These are phyloP conservation scores for Mionectes olivaceus DNA, from an alignment of 2,797 vertebrate species.

Conservation along the genomic window DNA sequence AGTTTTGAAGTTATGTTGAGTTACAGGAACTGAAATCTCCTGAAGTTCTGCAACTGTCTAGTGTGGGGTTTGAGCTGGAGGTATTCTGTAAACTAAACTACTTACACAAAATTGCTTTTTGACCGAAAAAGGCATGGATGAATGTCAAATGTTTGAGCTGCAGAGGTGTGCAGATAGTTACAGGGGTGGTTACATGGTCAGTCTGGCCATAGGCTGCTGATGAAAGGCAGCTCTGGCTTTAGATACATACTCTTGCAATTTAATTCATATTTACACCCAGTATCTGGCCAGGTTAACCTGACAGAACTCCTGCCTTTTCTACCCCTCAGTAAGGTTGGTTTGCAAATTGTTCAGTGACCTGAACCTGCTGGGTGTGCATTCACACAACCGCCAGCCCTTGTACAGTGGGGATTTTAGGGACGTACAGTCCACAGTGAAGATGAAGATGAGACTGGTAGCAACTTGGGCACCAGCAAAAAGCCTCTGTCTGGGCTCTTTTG, in stretches of 20 bases:
- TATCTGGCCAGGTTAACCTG: not conserved
- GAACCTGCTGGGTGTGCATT: not conserved
- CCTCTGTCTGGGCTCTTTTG: not conserved
- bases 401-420: not conserved
- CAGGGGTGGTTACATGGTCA: not conserved
- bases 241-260: not conserved
- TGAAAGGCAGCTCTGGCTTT: not conserved
- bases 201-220: not conserved
- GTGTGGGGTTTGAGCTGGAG: not conserved
- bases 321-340: not conserved
- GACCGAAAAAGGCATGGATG: not conserved
- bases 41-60: not conserved
- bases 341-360: not conserved
- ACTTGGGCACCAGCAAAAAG: not conserved
- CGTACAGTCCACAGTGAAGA: not conserved
- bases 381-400: not conserved
- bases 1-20: not conserved
- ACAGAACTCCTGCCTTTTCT: not conserved
- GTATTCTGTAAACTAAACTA: not conserved
- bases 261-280: not conserved
- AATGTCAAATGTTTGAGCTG: not conserved
- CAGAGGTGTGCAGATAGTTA: not conserved
- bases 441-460: not conserved
- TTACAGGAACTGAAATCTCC: slow-evolving; percentile 1
- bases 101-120: not conserved